Evolutionary conservation across 2,888 invertebrate genomes (phyloP), one percentile per base, ranked within the genome.

Genomic region (Harpalus rufipes): DNA sequence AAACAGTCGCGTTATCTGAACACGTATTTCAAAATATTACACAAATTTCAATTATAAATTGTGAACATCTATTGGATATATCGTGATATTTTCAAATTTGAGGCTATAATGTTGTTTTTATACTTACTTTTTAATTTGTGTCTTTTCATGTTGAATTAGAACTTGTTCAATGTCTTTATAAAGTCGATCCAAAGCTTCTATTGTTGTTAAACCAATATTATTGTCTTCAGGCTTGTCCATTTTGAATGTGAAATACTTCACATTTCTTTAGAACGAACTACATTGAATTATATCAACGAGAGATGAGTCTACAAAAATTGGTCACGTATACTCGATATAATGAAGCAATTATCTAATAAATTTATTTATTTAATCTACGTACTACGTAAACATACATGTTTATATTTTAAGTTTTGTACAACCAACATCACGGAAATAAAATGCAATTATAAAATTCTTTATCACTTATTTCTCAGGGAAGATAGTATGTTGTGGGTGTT

Each of bases 121-220:
- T 32, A 68, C 92, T 88, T 92, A 93, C 91, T 90, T 89, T 90
- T 92, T 93, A 86, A 93, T 94, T 87, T 93, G 90, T 0, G 90
- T 89, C 59, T 86, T 91, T 90, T 94, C 93, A 89, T 94, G 94
- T 86, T 94, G 94, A 68, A 92, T 90, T 85, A 96, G 91, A 85
- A 95, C 93, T 86, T 91, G 90, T 87, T 93, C 92, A 87, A 97
- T 95, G 89, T 96, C 96, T 87, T 94, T 93, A 88, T 95, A 93
- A 85, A 97, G 92, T 88, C 93, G 94, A 86, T 93, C 91, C 84
- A 97, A 90, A 25, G 96, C 96, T 86, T 94, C 93, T 88, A 92
- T 92, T 10, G 96, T 96, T 65, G 94, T 92, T 87, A 95, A 92
- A 21, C 96, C 96, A 39, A 89, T 86, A 85, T 32, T 84, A 87